These are phyloP conservation scores for Percopsis transmontana DNA, from an alignment of 2,113 vertebrate genomes.

Conservation along the genomic window DNA sequence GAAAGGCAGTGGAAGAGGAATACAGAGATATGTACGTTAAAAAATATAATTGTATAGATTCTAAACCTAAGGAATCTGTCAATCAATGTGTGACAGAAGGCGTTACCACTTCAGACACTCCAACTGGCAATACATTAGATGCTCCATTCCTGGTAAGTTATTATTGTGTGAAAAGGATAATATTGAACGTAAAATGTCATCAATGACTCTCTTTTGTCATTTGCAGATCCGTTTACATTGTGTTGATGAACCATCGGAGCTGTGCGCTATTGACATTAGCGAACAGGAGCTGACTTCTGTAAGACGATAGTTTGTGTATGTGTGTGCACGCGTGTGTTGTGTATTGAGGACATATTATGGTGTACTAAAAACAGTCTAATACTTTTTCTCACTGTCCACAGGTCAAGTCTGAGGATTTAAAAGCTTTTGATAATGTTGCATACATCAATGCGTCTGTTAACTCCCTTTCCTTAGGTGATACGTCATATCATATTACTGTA, in stretches of 20 bases:
- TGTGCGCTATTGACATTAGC: constrained; percentile 81
- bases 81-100: background rate
- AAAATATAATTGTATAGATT: background rate
- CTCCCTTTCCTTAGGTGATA: constrained; percentile 79
- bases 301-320: constrained; percentile 37
- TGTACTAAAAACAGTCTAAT: background rate
- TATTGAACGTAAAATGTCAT: background rate
- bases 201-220: background rate
- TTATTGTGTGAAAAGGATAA: no score
- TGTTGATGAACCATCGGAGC: constrained; percentile 78
- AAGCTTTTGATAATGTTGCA: constrained; percentile 78
- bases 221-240: constrained; percentile 79
- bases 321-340: background rate
- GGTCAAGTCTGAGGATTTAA: constrained; percentile 83
- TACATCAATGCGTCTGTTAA: constrained; percentile 86
- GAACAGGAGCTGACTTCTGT: constrained; percentile 79
- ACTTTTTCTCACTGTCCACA: constrained; percentile 41
- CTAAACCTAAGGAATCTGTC: background rate
- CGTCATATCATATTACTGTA: constrained; percentile 5
- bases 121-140: constrained; percentile 64
- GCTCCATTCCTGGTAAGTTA: constrained; percentile 45
- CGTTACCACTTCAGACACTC: background rate
- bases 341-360: no score
- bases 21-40: constrained; percentile 28
- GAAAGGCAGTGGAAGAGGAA: constrained; percentile 48